phyloP scores from a whole-genome alignment of 2,888 invertebrate genomes.

The Ormyrus pomaceus region DNA sequence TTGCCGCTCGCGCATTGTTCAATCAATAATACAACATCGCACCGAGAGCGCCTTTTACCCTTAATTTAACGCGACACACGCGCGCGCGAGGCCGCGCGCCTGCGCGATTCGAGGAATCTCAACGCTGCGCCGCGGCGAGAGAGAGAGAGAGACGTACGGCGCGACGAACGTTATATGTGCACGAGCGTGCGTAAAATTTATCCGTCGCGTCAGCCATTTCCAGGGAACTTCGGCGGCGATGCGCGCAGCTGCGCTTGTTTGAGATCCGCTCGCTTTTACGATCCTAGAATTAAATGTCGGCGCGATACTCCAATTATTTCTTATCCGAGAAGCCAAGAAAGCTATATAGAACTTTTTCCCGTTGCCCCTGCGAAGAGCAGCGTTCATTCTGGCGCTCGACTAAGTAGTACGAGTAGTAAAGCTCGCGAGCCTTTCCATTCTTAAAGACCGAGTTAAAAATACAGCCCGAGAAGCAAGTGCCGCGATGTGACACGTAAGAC shows the following conservation, averaged over 20 bases:
- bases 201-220: conserved; percentile 16
- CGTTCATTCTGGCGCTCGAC: conserved; percentile 21
- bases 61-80: conserved; percentile 32
- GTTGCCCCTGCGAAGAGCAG: not conserved
- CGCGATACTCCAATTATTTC: no score
- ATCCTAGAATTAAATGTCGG: no score
- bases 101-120: not conserved
- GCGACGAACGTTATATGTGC: not conserved
- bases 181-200: conserved; percentile 12
- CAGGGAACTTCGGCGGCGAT: not conserved
- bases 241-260: not conserved
- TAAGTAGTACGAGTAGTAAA: conserved; percentile 38
- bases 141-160: not conserved
- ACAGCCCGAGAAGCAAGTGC: not conserved
- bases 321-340: no score
- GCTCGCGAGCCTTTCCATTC: conserved; percentile 48
- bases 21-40: conserved; percentile 70
- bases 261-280: no score
- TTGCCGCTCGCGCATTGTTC: conserved; percentile 63
- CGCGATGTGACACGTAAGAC: conserved; percentile 24
- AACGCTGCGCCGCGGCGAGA: not conserved
- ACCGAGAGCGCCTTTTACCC: conserved; percentile 44
- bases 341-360: no score
- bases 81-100: conserved; percentile 5
- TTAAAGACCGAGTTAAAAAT: conserved; percentile 50